Evolutionary conservation across 1,140 invertebrate genomes (phyloP).

Genomic region (Araneus ventricosus): DNA sequence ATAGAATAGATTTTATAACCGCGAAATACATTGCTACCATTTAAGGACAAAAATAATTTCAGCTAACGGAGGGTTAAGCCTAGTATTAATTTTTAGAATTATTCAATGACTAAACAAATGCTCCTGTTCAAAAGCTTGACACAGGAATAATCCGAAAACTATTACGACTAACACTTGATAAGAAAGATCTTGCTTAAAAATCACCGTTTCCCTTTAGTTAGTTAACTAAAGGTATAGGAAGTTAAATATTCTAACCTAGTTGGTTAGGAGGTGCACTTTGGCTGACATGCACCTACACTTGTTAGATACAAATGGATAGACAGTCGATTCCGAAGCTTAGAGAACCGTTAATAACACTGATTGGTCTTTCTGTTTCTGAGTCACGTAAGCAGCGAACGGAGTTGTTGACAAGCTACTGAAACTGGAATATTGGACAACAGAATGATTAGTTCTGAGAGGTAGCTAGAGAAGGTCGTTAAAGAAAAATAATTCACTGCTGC

Average conservation of each 20-base stretch:
- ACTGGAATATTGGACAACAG: slow-evolving; percentile 39
- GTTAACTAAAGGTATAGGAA: background rate
- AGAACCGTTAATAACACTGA: slow-evolving; percentile 58
- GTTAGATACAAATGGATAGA: slow-evolving; percentile 45
- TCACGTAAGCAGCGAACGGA: slow-evolving; percentile 38
- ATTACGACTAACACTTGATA: too few relatives aligned
- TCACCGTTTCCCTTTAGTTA: background rate
- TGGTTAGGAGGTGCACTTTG: background rate
- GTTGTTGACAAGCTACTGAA: slow-evolving; percentile 58
- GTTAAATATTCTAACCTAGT: background rate
- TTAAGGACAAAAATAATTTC: too few relatives aligned
- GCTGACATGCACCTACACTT: slow-evolving; percentile 9
- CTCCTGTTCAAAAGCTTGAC: too few relatives aligned
- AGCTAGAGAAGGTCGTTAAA: background rate
- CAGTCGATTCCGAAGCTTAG: slow-evolving; percentile 41
- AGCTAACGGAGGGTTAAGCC: too few relatives aligned
- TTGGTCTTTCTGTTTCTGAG: slow-evolving; percentile 48
- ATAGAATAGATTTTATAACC: too few relatives aligned
- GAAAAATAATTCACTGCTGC: background rate
- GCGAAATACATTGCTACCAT: too few relatives aligned
- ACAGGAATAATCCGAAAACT: too few relatives aligned
- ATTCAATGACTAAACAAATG: too few relatives aligned
- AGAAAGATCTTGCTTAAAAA: background rate
- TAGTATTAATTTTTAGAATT: too few relatives aligned
- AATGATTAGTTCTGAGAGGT: slow-evolving; percentile 30